Percentiles rank a stretch among this genome's conserved stretches.
Conservation (phyloP, 2,888 invertebrate genomes). For the Escarpia spicata region DNA sequence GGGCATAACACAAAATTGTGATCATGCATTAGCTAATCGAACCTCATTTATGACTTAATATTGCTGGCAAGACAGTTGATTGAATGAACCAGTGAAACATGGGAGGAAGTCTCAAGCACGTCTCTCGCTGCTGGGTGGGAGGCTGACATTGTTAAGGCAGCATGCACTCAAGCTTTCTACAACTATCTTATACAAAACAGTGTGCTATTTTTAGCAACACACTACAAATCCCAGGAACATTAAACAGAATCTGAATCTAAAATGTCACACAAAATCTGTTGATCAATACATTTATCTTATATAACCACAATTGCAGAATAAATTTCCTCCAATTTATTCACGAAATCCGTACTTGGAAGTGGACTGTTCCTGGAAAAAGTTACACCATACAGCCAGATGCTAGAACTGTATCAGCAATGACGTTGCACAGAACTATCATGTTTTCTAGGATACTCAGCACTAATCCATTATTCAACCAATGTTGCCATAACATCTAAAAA, state of each 20-base stretch:
- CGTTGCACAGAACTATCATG: background rate
- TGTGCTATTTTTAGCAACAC: background rate
- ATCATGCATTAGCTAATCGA: background rate
- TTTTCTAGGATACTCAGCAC: conserved; percentile 4
- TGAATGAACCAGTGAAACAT: background rate
- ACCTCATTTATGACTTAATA: background rate
- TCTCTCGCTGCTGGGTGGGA: background rate
- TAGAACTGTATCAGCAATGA: background rate
- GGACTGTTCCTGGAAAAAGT: background rate
- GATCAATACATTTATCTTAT: background rate
- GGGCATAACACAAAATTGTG: background rate
- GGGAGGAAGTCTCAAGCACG: background rate
- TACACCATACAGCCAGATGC: background rate
- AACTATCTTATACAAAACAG: background rate
- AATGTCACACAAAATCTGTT: background rate
- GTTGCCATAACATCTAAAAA: background rate
- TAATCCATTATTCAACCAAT: background rate
- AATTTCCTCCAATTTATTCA: background rate
- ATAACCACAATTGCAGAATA: background rate
- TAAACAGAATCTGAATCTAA: background rate
- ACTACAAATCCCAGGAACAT: background rate
- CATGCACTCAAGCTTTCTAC: background rate
- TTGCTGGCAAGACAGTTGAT: background rate
- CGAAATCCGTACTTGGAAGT: background rate
- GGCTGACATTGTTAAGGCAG: background rate